phyloP scores from a whole-genome alignment of 2,113 vertebrate species.

The Odocoileus hemionus region DNA sequence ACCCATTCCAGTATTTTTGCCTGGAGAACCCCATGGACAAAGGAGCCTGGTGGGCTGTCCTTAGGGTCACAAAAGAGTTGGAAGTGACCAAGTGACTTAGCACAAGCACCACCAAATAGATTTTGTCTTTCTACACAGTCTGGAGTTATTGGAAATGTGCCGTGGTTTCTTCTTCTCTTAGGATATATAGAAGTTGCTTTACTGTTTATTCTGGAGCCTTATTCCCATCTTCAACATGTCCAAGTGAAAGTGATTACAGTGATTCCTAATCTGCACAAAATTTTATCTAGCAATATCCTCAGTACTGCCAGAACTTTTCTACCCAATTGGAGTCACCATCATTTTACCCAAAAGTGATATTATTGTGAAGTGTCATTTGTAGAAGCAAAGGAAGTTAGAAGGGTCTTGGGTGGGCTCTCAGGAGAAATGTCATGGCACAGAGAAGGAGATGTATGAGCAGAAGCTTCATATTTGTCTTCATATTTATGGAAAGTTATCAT shows the following conservation, averaged over 20 bases:
- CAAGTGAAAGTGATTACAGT: neutral
- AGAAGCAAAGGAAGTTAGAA: neutral
- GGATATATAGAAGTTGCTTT: neutral
- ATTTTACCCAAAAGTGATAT: neutral
- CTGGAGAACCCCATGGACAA: neutral
- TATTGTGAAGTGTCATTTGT: neutral
- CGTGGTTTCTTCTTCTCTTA: neutral
- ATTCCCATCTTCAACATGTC: neutral
- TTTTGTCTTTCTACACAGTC: constrained; percentile 33
- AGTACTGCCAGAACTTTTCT: neutral
- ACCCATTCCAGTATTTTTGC: neutral
- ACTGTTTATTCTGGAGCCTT: constrained; percentile 40
- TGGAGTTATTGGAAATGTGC: neutral
- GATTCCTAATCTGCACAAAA: neutral
- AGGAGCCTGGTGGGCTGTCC: neutral
- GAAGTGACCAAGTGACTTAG: neutral
- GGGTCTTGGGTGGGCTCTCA: neutral
- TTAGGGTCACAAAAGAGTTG: neutral
- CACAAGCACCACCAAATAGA: neutral
- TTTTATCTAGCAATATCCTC: neutral
- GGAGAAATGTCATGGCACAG: neutral
- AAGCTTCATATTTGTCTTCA: neutral
- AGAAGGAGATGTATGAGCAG: neutral
- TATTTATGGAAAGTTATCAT: neutral
- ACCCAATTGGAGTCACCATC: neutral